These are phyloP conservation scores for Epicampocera succincta DNA, from an alignment of 2,888 invertebrate species.

Conservation along the genomic window DNA sequence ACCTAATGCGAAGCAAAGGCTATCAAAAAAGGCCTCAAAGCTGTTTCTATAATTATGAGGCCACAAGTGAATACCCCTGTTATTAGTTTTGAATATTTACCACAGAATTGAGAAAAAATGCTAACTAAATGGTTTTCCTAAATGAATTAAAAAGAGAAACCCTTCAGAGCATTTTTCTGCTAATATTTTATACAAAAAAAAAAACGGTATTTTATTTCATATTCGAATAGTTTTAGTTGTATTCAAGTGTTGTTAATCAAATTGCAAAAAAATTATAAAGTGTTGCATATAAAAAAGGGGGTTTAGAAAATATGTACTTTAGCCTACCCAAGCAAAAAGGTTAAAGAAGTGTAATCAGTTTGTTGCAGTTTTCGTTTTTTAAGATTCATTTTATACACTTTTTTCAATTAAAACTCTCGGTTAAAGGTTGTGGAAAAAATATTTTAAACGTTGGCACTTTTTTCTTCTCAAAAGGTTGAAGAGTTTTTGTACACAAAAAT, in stretches of 20 bases:
- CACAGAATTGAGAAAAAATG: constrained; percentile 36
- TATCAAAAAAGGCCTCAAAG: too few species aligned
- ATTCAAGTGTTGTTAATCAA: constrained; percentile 50
- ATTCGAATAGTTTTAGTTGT: constrained; percentile 31
- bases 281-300: constrained; percentile 28
- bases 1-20: too few species aligned
- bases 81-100: constrained; percentile 28
- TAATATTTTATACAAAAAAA: constrained; percentile 35
- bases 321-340: constrained; percentile 66
- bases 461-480: constrained; percentile 55
- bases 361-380: constrained; percentile 4
- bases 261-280: constrained; percentile 21
- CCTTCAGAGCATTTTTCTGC: constrained; percentile 62
- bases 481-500: constrained; percentile 34
- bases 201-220: neutral
- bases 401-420: constrained; percentile 40
- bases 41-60: too few species aligned
- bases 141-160: constrained; percentile 57
- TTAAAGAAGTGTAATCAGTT: constrained; percentile 33
- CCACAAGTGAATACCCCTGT: constrained; percentile 33
- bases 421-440: constrained; percentile 23
- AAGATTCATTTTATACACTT: constrained; percentile 24
- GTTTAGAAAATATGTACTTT: constrained; percentile 30
- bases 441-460: constrained; percentile 60
- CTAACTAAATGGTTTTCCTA: constrained; percentile 57